Conservation (phyloP, 23 tunicate genomes). For the Oikopleura vanhoeffeni region DNA sequence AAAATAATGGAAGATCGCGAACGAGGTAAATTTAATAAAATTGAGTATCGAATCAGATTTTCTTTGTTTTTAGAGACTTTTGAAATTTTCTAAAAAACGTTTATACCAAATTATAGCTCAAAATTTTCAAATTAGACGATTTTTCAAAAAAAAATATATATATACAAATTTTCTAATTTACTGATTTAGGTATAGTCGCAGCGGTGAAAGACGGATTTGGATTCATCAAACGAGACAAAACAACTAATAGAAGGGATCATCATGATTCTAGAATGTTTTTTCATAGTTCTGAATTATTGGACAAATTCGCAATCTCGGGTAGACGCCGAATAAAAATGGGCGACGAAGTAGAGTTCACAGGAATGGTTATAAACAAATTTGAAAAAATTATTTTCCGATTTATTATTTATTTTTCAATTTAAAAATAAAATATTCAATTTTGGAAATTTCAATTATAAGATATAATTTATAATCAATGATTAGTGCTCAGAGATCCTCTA, state of each 20-base stretch:
- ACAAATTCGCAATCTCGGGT: not conserved
- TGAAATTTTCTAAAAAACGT: too few species aligned
- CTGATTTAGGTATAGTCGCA: not conserved
- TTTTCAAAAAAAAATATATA: not conserved
- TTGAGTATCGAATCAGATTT: too few species aligned
- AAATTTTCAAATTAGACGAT: not conserved
- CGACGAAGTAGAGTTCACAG: conserved; percentile 6
- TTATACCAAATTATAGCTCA: too few species aligned
- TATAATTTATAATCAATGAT: not conserved
- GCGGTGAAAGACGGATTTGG: conserved; percentile 13
- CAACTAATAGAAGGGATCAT: not conserved
- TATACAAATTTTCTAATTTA: not conserved
- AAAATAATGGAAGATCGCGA: not conserved
- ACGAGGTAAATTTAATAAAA: not conserved
- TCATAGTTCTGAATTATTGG: not conserved
- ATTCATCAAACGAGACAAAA: conserved; percentile 11
- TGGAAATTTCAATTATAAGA: not conserved
- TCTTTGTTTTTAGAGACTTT: too few species aligned
- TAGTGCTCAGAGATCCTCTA: not conserved
- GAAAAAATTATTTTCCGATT: not conserved
- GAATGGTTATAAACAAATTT: not conserved
- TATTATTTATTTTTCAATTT: not conserved
- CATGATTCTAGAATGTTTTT: not conserved
- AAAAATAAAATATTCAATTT: not conserved
- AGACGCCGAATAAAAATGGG: not conserved